Conservation (phyloP, 2,888 invertebrate species). For the Scrobipalpa costella region DNA sequence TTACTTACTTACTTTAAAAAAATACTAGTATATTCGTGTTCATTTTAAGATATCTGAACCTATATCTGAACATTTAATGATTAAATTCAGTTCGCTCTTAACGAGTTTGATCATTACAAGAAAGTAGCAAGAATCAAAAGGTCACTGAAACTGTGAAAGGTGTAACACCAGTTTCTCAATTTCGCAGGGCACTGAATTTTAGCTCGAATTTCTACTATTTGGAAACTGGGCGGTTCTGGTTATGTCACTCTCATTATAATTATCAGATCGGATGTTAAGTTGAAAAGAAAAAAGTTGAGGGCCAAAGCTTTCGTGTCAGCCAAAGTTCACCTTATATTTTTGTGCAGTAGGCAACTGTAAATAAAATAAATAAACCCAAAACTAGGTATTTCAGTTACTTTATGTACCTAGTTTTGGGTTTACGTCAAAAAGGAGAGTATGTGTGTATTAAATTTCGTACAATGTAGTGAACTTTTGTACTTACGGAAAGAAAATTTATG, state of each 20-base stretch:
- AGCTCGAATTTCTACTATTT: conserved; percentile 15
- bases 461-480: too few relatives aligned
- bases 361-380: too few relatives aligned
- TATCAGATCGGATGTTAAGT: neutral
- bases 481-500: too few relatives aligned
- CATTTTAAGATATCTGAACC: too few relatives aligned
- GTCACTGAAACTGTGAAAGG: conserved; percentile 30
- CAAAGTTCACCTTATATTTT: neutral
- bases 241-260: conserved; percentile 19
- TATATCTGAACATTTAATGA: too few relatives aligned
- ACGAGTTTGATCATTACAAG: neutral
- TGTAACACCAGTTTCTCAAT: conserved; percentile 18
- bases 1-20: too few relatives aligned
- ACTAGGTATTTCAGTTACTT: too few relatives aligned
- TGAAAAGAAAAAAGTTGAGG: neutral
- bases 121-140: conserved; percentile 24
- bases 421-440: too few relatives aligned
- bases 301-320: neutral
- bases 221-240: neutral
- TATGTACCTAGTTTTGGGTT: too few relatives aligned
- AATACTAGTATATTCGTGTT: too few relatives aligned
- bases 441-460: too few relatives aligned
- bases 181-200: conserved; percentile 15
- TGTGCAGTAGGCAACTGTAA: too few relatives aligned
- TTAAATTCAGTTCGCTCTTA: neutral